phyloP scores from a whole-genome alignment of 2,113 vertebrate genomes.

The Nanorana parkeri region DNA sequence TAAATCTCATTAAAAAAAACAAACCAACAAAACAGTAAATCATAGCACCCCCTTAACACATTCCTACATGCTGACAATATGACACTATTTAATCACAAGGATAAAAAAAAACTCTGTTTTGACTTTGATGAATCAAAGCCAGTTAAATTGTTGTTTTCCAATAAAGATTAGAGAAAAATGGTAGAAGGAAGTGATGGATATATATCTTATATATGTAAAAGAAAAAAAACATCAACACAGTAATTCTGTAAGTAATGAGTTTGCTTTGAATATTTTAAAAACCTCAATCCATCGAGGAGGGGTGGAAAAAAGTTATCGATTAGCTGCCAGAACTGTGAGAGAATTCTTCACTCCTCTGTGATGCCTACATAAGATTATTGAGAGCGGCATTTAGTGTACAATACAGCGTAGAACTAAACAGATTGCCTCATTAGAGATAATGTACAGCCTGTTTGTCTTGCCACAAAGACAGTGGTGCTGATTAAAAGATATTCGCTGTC shows the following conservation, averaged over 20 bases:
- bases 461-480: conserved; percentile 26
- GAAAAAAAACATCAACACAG: not conserved
- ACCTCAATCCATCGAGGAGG: not conserved
- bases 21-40: conserved; percentile 35
- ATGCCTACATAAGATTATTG: conserved; percentile 36
- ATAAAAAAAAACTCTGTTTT: conserved; percentile 25
- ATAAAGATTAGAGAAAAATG: conserved; percentile 1
- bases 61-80: conserved; percentile 1
- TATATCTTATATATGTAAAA: not conserved
- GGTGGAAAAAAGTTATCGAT: conserved; percentile 30
- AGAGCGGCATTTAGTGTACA: conserved; percentile 29
- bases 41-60: not conserved
- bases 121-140: conserved; percentile 35
- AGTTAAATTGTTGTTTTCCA: conserved; percentile 41
- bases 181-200: conserved; percentile 6
- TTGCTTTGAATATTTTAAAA: conserved; percentile 32
- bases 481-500: conserved; percentile 43
- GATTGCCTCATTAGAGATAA: conserved; percentile 54
- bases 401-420: conserved; percentile 24
- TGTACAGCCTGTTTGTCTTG: conserved; percentile 9
- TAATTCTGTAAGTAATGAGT: conserved; percentile 39
- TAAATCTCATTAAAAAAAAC: conserved; percentile 46
- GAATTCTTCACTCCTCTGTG: conserved; percentile 19
- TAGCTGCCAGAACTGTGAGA: conserved; percentile 24
- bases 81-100: conserved; percentile 45